Percentiles rank a stretch among this genome's conserved stretches.
Conservation (phyloP, 2,113 vertebrate genomes). For the Delphinapterus leucas region DNA sequence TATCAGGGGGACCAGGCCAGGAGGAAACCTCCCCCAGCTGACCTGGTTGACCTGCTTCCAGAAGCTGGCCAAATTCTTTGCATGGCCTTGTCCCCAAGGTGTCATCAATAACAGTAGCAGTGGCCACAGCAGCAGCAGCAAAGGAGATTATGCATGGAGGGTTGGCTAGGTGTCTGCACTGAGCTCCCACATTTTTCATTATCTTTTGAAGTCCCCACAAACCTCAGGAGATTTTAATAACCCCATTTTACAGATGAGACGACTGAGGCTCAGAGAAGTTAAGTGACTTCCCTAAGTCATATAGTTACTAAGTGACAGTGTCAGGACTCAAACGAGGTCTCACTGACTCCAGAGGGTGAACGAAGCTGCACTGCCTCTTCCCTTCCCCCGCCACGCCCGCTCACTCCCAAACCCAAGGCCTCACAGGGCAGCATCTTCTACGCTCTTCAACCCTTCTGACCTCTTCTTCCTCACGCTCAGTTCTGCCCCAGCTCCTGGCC, state of each 20-base stretch:
- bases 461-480: neutral
- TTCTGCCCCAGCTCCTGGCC: neutral
- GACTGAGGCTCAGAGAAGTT: neutral
- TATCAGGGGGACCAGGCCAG: neutral
- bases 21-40: neutral
- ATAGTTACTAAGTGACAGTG: neutral
- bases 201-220: neutral
- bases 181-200: neutral
- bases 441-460: neutral
- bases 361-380: neutral
- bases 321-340: neutral
- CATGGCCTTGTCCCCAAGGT: neutral
- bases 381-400: neutral
- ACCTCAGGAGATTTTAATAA: neutral
- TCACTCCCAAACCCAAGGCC: neutral
- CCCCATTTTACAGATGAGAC: conserved; percentile 12
- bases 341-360: neutral
- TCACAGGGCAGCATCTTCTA: neutral
- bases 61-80: neutral
- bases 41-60: neutral
- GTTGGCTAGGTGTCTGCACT: neutral
- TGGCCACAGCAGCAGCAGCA: neutral
- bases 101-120: neutral
- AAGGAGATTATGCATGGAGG: neutral
- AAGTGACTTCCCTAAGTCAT: neutral